Evolutionary conservation across 2,888 invertebrate genomes (phyloP), one percentile per base, ranked within the genome.

Genomic region (Clivina fossor): DNA sequence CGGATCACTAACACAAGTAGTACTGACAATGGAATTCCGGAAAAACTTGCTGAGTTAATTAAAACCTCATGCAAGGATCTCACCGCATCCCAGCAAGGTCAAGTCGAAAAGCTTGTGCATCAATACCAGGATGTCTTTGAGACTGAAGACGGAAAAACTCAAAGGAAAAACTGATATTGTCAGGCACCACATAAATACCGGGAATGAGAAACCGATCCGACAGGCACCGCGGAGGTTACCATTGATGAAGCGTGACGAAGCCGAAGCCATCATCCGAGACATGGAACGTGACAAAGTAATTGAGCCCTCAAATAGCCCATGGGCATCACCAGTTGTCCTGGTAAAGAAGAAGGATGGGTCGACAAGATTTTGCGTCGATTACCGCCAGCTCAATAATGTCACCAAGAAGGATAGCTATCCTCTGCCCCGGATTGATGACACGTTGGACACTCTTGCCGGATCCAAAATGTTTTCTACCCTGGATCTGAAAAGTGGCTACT

Each of bases 321-420:
- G 53, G 53, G 32, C 30, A 2, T 53, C 53, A 4, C 53, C 44
- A 9, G 53, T 61, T 3, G 55, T 60, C 2, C 30, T 59, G 2
- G 60, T 60, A 7, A 59, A 55, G 11, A 57, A 60, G 44, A 59
- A 59, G 33, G 56, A 61, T 50, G 58, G 58, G 3, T 41, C 16
- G 18, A 57, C 37, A 9, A 40, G 57, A 40, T 57, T 58, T 18
- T 58, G 58, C 32, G 55, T 58, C 18, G 57, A 32, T 22, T 20
- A 11, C 37, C 43, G 1, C 41, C 47, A 28, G 16, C 35, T 5
- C 15, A 35, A 11, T 35, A 35, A 35, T 11, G 35, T 35, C 7
- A 35, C 35, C 5, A 35, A 35, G 35, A 35, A 35, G 15, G 35
- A 35, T 35, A 35, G 35, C 11, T 35, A 35, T 35, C 35, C 35